A percentile compares a stretch with the other conserved stretches of the same genome.
phyloP scores from a whole-genome alignment of 2,797 vertebrate species.

The Chelon auratus region DNA sequence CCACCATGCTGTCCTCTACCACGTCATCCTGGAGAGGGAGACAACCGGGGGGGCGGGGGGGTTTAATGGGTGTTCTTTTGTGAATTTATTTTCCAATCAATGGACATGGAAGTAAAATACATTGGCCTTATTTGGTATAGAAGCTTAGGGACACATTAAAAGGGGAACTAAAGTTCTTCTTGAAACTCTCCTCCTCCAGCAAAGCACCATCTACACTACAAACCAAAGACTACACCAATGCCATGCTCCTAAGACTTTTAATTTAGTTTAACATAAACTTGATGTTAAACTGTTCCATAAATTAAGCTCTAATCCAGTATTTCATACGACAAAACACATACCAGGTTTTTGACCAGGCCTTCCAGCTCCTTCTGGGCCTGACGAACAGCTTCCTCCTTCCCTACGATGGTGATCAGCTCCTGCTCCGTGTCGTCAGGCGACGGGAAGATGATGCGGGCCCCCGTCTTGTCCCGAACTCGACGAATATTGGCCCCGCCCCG shows the following conservation, averaged over 20 bases:
- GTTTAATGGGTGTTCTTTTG: too few relatives aligned
- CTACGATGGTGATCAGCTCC: conserved; percentile 87
- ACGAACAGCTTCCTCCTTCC: conserved; percentile 84
- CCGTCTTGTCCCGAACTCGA: conserved; percentile 83
- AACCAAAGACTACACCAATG: too few relatives aligned
- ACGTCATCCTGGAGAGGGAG: conserved; percentile 83
- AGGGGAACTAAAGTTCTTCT: too few relatives aligned
- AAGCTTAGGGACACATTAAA: too few relatives aligned
- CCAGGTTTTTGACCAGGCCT: conserved; percentile 86
- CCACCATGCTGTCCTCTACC: conserved; percentile 86
- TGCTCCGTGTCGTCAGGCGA: conserved; percentile 83
- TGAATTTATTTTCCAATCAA: too few relatives aligned
- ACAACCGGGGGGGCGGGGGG: background rate
- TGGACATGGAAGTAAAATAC: background rate
- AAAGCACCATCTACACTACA: too few relatives aligned
- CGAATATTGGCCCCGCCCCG: conserved; percentile 86
- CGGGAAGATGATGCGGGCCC: conserved; percentile 87
- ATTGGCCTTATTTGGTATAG: too few relatives aligned
- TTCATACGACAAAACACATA: conserved; percentile 37
- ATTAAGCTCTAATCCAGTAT: background rate
- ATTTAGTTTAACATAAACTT: too few relatives aligned
- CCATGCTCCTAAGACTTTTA: too few relatives aligned
- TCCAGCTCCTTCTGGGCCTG: conserved; percentile 86
- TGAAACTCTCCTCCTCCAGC: too few relatives aligned
- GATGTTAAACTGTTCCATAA: too few relatives aligned